A percentile compares a stretch with the other conserved stretches of the same genome.
Evolutionary conservation across 30 jellyfish, hydroid and myxozoan genomes (phyloP).

Genomic region (Catostylus mosaicus): DNA sequence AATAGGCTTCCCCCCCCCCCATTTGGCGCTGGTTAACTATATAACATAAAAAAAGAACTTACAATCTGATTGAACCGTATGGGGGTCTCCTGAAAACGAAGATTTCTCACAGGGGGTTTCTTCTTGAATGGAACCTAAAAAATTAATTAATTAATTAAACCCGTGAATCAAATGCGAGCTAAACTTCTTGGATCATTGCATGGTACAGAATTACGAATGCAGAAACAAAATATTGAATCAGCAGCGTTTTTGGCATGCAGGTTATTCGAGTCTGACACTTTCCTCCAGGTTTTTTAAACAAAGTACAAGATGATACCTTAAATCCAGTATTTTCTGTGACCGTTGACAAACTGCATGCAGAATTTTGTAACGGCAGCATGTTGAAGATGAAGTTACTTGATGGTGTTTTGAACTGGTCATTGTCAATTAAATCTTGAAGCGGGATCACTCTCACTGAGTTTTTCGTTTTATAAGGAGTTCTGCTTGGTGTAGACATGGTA

Average conservation of each 20-base stretch:
- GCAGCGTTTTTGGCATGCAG: no score
- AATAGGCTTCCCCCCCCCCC: no score
- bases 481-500: constrained; percentile 37
- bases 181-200: no score
- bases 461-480: constrained; percentile 46
- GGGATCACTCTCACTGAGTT: constrained; percentile 59
- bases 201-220: no score
- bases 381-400: constrained; percentile 56
- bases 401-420: constrained; percentile 58
- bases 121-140: constrained; percentile 62
- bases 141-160: no score
- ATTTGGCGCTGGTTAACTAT: neutral
- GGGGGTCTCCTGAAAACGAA: constrained; percentile 68
- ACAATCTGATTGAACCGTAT: constrained; percentile 21
- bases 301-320: constrained; percentile 57
- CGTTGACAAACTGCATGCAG: constrained; percentile 18
- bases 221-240: no score
- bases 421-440: constrained; percentile 47
- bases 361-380: constrained; percentile 28
- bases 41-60: neutral
- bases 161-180: no score
- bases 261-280: no score
- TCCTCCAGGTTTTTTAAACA: no score
- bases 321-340: constrained; percentile 30
- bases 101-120: constrained; percentile 68